Evolutionary conservation across 1,140 invertebrate genomes (phyloP), one percentile per base, ranked within the genome.

Genomic region (Cryptotermes secundus): DNA sequence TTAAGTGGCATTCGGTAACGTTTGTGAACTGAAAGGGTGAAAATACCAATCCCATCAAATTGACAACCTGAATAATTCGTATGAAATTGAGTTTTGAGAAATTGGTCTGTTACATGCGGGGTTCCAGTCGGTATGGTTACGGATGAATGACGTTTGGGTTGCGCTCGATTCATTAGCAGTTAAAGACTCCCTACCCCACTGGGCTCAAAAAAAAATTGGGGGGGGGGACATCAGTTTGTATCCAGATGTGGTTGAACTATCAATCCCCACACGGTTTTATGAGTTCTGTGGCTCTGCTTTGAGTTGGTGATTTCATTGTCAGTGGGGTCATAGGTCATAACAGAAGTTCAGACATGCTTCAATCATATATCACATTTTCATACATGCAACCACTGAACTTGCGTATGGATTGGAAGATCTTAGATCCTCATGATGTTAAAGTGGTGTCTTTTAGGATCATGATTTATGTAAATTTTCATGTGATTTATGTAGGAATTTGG

Each of bases 11-110:
- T 72, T 72, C 16, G 59, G 59, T 72, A 72, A n/a, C 59, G 59
- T 72, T 72, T 72, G 59, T 72, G 59, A 72, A n/a, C 59, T 72
- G 59, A 72, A 72, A n/a, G 59, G 59, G 59, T 72, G 59, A 72
- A 72, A 72, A 72, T 72, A 72, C n/a, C 26, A 31, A 16, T 49
- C 59, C n/a, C 59, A 72, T 72, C 59, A 72, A 31, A 31, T 72
- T 72, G 59, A 72, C 59, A 72, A 72, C 26, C 59, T 72, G 59
- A 72, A 72, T 72, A 72, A 72, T 72, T 72, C 59, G 31, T 72
- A 72, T 72, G 59, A 72, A 72, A 72, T 72, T 72, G 59, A 72
- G 59, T 72, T 72, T 72, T 72, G 59, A 72, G 59, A 31, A 72
- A 72, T 72, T 72, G 59, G 59, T 72, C 59, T 72, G 59, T 72